These are phyloP conservation scores for Axea sp. DNA, from an alignment of 2,888 invertebrate species.

Conservation along the genomic window DNA sequence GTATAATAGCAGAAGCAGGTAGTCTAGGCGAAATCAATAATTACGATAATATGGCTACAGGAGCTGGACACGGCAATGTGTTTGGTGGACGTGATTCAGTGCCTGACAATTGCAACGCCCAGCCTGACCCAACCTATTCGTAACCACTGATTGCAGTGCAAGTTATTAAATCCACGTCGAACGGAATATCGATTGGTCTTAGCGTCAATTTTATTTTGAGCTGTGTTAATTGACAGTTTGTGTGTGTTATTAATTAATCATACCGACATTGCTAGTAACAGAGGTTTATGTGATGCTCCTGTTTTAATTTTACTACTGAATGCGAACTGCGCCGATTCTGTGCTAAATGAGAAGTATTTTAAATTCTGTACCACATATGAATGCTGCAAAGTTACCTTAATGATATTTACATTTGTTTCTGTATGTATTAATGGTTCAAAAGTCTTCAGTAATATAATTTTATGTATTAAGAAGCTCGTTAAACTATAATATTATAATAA, in stretches of 20 bases:
- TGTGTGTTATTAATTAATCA: constrained; percentile 15
- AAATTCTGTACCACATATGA: no score
- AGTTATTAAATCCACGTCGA: constrained; percentile 60
- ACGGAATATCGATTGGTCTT: constrained; percentile 45
- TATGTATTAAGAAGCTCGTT: no score
- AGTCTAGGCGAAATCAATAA: constrained; percentile 65
- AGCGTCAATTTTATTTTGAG: constrained; percentile 43
- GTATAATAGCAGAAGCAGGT: constrained; percentile 58
- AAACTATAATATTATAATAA: no score
- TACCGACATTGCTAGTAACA: constrained; percentile 1
- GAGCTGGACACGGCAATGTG: constrained; percentile 61
- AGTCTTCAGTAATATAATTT: no score
- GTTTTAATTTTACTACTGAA: not conserved
- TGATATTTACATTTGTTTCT: no score
- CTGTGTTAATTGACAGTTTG: constrained; percentile 40
- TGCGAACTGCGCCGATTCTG: no score
- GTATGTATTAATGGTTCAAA: no score
- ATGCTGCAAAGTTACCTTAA: no score
- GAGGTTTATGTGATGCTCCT: not conserved
- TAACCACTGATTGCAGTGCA: constrained; percentile 48
- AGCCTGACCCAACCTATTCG: constrained; percentile 54
- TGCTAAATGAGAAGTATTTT: no score
- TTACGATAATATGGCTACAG: constrained; percentile 67
- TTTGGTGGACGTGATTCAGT: constrained; percentile 64
- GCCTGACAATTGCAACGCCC: constrained; percentile 62